Base-by-base conservation (phyloP, 2,113 vertebrate genomes). In the Tragelaphus scriptus region DNA sequence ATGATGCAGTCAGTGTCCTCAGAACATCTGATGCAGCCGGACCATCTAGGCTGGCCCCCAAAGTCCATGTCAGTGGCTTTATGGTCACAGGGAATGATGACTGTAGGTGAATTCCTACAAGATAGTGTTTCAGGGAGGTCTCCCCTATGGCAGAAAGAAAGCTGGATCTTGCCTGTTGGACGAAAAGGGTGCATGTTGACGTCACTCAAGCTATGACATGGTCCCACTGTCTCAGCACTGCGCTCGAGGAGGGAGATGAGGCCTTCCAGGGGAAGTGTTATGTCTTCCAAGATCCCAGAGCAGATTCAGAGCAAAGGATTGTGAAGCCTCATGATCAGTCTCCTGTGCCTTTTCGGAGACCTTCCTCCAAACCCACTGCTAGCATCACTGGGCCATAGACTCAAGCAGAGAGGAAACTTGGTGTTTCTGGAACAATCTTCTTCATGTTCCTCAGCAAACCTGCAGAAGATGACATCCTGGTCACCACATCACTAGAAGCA, bases 1-100 rank as follows among this genome's bases (percentile, higher is more conserved):
- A 98, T 98, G 58, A 99, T 97, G 0, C 96, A 49, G 98, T 97
- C 98, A 0, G 97, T 98, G 0, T 93, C 86, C 94, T 75, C 17
- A 79, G 51, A 94, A 81, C 26, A 63, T 99, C 88, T 99, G 99
- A 99, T 99, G 99, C 97, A 99, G 99, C 98, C 99, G 99, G 99
- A 98, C 98, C 68, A 77, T 98, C 26, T 56, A 63, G 96, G 97
- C 98, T 79, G 97, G 96, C 6, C 85, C 97, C n/a, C 95, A 96
- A 88, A 96, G 95, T 98, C 53, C 98, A 96, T 1, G 0, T 98
- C 77, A 49, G 95, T 12, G 98, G 97, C 0, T 98, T 98, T 65
- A 94, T 93, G 47, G 68, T 51, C 68, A 5, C 5, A 5, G 98
- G 91, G 0, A 94, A 4, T 0, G 1, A 96, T 0, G 86, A 95